phyloP scores from a whole-genome alignment of 1,140 invertebrate species.

The Protaetia brevitarsis region DNA sequence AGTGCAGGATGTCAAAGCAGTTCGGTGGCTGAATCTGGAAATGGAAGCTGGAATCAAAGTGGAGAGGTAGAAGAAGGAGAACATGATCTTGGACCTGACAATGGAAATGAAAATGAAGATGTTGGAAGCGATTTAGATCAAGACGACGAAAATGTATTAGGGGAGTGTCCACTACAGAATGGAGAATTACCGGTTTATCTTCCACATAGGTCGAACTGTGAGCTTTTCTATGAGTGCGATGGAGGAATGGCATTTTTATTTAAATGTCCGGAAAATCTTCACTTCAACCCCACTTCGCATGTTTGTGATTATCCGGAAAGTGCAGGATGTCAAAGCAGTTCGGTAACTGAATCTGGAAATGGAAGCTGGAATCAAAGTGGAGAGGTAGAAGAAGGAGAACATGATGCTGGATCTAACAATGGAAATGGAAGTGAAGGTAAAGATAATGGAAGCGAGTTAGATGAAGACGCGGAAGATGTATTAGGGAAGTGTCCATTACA shows the following conservation, averaged over 20 bases:
- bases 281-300: conserved; percentile 27
- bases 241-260: conserved; percentile 20
- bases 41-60: no score
- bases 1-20: no score
- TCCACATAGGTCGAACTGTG: conserved; percentile 27
- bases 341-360: not conserved
- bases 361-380: not conserved
- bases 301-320: conserved; percentile 30
- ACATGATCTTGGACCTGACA: no score
- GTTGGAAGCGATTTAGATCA: no score
- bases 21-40: no score
- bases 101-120: no score
- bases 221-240: conserved; percentile 30
- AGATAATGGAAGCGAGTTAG: no score
- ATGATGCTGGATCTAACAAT: not conserved
- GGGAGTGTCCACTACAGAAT: not conserved
- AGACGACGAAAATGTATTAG: no score
- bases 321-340: conserved; percentile 30
- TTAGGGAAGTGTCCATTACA: conserved; percentile 12
- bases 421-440: not conserved
- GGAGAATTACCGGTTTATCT: not conserved
- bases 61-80: no score
- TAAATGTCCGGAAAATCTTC: conserved; percentile 28
- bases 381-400: no score
- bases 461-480: no score